Evolutionary conservation across 2,113 vertebrate genomes (phyloP).

Genomic region (Hyperoodon ampullatus): DNA sequence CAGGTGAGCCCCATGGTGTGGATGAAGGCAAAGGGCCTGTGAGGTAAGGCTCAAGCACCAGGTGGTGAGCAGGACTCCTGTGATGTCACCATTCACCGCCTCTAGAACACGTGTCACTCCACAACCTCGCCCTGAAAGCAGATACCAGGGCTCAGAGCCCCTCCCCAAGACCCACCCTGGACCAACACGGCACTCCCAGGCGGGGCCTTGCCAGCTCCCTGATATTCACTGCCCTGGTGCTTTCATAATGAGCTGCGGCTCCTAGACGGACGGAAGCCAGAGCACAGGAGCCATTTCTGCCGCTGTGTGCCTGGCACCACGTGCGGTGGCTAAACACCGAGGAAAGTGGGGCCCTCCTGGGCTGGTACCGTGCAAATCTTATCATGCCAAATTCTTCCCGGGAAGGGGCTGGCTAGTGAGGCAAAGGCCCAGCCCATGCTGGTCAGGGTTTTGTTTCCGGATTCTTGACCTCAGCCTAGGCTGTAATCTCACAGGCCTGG

Average conservation of each 20-base stretch:
- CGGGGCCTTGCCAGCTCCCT: neutral
- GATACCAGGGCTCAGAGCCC: neutral
- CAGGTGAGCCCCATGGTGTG: neutral
- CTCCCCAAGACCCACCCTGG: constrained; percentile 18
- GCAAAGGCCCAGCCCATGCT: neutral
- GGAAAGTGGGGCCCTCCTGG: neutral
- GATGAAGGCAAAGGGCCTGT: neutral
- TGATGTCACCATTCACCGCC: neutral
- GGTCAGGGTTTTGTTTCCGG: neutral
- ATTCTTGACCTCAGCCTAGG: neutral
- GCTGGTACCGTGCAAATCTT: neutral
- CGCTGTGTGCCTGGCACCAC: constrained; percentile 50
- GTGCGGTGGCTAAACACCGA: neutral
- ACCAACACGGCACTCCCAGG: constrained; percentile 64
- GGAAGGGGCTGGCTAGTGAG: neutral
- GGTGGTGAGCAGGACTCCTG: neutral
- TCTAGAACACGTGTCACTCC: neutral
- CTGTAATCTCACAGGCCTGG: neutral
- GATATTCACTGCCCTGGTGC: neutral
- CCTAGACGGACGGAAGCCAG: neutral
- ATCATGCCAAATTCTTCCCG: constrained; percentile 1
- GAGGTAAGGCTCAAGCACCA: neutral
- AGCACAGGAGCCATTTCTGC: neutral
- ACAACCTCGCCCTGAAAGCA: constrained; percentile 32
- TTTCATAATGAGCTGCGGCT: neutral